A percentile compares a stretch with the other conserved stretches of the same genome.
phyloP scores from a whole-genome alignment of 64 coral and sea anemone species.

The Actinia tenebrosa region DNA sequence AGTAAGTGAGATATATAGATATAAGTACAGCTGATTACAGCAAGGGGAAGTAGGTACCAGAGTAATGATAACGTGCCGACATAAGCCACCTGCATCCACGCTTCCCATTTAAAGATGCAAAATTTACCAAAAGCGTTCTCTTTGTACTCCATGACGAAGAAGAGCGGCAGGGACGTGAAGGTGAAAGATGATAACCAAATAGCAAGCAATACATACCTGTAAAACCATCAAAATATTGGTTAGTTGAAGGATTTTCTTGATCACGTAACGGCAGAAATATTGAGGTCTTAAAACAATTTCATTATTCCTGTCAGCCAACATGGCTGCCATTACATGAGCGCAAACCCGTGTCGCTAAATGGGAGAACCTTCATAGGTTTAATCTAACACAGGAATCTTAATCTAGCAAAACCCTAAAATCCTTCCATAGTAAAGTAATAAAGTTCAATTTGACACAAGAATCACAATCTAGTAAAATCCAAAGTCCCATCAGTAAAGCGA shows the following conservation, averaged over 20 bases:
- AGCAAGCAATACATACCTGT: not conserved
- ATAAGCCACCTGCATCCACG: constrained; percentile 15
- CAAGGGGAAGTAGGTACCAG: constrained; percentile 46
- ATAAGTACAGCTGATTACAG: constrained; percentile 39
- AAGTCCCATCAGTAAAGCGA: not conserved
- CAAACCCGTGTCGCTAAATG: no score
- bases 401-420: no score
- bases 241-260: not conserved
- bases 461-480: no score
- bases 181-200: constrained; percentile 49
- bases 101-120: constrained; percentile 9
- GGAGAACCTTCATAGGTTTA: no score
- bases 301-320: no score
- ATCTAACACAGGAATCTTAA: no score
- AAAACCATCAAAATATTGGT: not conserved
- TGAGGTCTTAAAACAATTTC: no score
- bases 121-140: not conserved
- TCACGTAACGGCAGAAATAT: not conserved
- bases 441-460: not conserved
- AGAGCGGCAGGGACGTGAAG: constrained; percentile 24
- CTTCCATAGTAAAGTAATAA: no score
- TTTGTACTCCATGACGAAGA: constrained; percentile 35
- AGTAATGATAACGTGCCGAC: constrained; percentile 12
- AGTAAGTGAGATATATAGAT: constrained; percentile 30
- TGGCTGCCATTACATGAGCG: no score